Conservation (phyloP, 2,888 invertebrate species). For the Ophonus ardosiacus region DNA sequence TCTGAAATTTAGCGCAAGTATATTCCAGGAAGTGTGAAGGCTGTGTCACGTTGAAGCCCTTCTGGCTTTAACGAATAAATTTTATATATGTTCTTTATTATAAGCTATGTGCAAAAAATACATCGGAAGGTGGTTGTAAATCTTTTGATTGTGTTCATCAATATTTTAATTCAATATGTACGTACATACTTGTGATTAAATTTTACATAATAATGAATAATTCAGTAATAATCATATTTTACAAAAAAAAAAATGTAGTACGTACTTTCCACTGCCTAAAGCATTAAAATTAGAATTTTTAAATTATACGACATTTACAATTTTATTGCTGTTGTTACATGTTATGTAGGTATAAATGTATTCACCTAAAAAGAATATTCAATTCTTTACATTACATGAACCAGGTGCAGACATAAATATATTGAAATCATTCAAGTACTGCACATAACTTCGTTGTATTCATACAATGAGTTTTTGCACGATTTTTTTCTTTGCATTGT, state of each 20-base stretch:
- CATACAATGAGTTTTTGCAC: too few relatives aligned
- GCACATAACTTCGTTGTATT: too few relatives aligned
- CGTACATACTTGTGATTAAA: background rate
- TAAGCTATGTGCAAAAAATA: slow-evolving; percentile 35
- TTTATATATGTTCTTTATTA: background rate
- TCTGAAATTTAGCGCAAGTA: slow-evolving; percentile 38
- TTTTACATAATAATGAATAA: background rate
- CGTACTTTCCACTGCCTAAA: too few relatives aligned
- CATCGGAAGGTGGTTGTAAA: background rate
- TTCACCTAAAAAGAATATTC: too few relatives aligned
- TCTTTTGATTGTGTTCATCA: background rate
- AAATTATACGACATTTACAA: too few relatives aligned
- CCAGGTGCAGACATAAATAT: too few relatives aligned
- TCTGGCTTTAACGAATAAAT: background rate
- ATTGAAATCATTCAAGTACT: too few relatives aligned
- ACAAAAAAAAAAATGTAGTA: background rate
- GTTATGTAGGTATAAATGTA: too few relatives aligned
- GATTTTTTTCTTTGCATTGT: too few relatives aligned
- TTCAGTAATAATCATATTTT: background rate
- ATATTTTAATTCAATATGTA: background rate
- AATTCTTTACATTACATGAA: too few relatives aligned
- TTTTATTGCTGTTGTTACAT: too few relatives aligned
- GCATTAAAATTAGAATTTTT: too few relatives aligned
- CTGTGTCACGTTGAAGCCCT: slow-evolving; percentile 9
- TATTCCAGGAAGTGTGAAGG: slow-evolving; percentile 28